Evolutionary conservation across 2,888 invertebrate species (phyloP).

Genomic region (Pristionchus japonicus): DNA sequence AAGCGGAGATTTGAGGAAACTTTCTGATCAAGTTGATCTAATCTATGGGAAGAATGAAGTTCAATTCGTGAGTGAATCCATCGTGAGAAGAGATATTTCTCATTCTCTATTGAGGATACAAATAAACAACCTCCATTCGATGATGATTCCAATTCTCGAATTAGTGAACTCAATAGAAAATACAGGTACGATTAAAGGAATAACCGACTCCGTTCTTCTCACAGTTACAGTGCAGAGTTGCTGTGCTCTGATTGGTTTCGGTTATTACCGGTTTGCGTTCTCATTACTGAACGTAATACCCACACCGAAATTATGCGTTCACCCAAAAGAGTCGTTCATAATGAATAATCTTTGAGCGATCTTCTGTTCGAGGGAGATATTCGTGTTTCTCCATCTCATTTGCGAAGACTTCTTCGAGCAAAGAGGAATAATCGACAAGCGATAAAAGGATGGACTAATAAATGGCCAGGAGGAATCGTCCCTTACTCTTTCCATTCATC

Average conservation of each 20-base stretch:
- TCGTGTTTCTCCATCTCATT: not conserved
- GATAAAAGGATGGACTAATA: not conserved
- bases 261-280: not conserved
- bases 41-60: not conserved
- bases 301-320: too few species aligned
- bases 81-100: not conserved
- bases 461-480: not conserved
- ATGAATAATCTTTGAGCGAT: not conserved
- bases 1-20: not conserved
- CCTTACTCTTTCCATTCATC: slow-evolving; percentile 27
- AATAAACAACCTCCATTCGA: slow-evolving; percentile 1
- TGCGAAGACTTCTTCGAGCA: not conserved
- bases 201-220: not conserved
- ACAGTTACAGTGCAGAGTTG: not conserved
- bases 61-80: slow-evolving; percentile 7
- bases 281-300: not conserved
- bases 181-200: slow-evolving; percentile 20
- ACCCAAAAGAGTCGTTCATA: too few species aligned
- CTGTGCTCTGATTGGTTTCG: not conserved
- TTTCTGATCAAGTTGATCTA: not conserved
- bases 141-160: not conserved
- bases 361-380: slow-evolving; percentile 42
- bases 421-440: slow-evolving; percentile 20
- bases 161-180: not conserved
- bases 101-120: not conserved